A percentile compares a stretch with the other conserved stretches of the same genome.
Evolutionary conservation across 2,888 invertebrate species (phyloP).

Genomic region (Leptodirus hochenwartii): DNA sequence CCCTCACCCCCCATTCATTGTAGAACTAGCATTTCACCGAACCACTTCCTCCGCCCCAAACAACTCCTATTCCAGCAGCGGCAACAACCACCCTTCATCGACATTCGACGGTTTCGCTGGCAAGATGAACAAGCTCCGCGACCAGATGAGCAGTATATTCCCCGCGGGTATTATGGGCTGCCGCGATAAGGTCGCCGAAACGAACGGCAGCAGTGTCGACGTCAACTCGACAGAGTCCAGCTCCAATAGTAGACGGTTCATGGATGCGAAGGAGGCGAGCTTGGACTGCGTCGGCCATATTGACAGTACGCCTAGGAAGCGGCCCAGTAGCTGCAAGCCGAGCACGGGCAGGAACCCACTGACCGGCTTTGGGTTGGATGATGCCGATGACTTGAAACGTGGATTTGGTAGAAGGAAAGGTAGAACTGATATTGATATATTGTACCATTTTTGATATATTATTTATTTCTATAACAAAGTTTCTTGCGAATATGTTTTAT

Average conservation of each 20-base stretch:
- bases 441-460: background rate
- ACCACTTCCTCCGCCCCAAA: too few species aligned
- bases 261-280: constrained; percentile 14
- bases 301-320: constrained; percentile 14
- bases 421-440: background rate
- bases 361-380: constrained; percentile 22
- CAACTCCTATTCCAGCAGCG: too few species aligned
- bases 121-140: constrained; percentile 14
- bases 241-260: too few species aligned
- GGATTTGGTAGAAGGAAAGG: constrained; percentile 13
- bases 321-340: constrained; percentile 8
- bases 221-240: too few species aligned
- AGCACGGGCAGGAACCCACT: constrained; percentile 20
- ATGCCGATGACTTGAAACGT: constrained; percentile 19
- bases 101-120: constrained; percentile 6
- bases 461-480: background rate
- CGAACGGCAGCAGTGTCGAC: too few species aligned
- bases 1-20: too few species aligned
- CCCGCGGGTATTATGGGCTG: constrained; percentile 19
- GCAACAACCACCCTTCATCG: constrained; percentile 1
- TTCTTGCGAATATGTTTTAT: too few species aligned
- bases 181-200: constrained; percentile 5
- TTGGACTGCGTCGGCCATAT: constrained; percentile 13
- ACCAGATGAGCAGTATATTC: constrained; percentile 16
- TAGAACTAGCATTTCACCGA: too few species aligned